Base-by-base conservation (phyloP, 2,113 vertebrate species). In the Motacilla tschutschensis region DNA sequence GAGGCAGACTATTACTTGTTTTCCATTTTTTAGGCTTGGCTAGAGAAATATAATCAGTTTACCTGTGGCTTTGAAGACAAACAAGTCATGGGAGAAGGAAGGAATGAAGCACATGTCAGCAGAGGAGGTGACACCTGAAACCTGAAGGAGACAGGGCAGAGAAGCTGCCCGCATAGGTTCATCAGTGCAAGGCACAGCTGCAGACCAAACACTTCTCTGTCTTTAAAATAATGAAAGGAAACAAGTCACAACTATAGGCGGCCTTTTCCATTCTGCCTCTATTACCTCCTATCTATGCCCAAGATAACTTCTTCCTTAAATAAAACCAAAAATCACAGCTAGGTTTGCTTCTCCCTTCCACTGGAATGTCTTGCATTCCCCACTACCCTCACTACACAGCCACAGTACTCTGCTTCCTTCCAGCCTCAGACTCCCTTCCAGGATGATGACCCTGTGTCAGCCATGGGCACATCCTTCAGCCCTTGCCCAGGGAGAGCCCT, bases 91-190 rank as follows among this genome's bases (percentile, higher is more conserved):
- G 79, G 47, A 91, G 47, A 67, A 74, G 31, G 58, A 77, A 91
- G 22, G 55, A 77, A 73, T 28, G 33, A 83, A 74, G 44, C 44
- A 62, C 6, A 50, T 41, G 36, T 70, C 83, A 92, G 90, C 79
- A 85, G 31, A 87, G 57, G 21, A 87, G 53, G 24, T 41, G n/a
- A 93, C 19, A 88, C 12, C 38, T 58, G 78, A 90, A 81, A 81
- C 35, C 48, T 38, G 50, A 57, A 46, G 51, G n/a, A 64, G 25
- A 64, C 1, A 7, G 48, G n/a, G 50, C 64, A 81, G 43, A 48
- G 54, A 83, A 60, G 46, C 62, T 75, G 54, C 70, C 75, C 3
- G 2, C 58, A 54, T 35, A 14, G 15, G 35, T 60, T 72, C 74
- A 69, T 4, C 1, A 0, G 31, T 26, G 48, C 50, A 36, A 85